Percentiles rank a stretch among this genome's conserved stretches.
These are phyloP conservation scores for Rhopalosiphum maidis DNA, from an alignment of 1,140 invertebrate species.

Conservation along the genomic window DNA sequence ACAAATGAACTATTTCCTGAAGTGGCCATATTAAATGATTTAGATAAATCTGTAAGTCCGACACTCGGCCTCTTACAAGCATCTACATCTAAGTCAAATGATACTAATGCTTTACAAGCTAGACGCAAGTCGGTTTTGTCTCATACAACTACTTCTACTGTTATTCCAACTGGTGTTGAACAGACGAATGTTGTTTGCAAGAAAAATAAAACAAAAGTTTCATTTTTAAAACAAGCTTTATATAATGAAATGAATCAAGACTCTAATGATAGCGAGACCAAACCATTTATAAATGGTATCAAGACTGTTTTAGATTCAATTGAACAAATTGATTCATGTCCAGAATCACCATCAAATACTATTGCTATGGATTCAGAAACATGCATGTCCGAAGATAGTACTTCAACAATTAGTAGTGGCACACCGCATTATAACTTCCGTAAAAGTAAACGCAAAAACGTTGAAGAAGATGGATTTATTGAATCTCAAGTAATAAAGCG, in stretches of 20 bases:
- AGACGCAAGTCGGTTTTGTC: constrained; percentile 49
- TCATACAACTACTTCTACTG: constrained; percentile 9
- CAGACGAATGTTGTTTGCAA: neutral
- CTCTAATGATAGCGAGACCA: constrained; percentile 23
- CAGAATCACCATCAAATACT: constrained; percentile 40
- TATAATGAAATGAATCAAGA: constrained; percentile 54
- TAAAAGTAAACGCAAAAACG: constrained; percentile 52
- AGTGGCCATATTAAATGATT: constrained; percentile 74
- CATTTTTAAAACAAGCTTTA: constrained; percentile 47
- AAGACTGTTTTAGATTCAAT: neutral
- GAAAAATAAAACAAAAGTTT: constrained; percentile 30
- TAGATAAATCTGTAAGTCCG: constrained; percentile 63
- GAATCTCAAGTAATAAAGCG: constrained; percentile 57
- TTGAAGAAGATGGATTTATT: constrained; percentile 53
- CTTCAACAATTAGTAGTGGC: constrained; percentile 52
- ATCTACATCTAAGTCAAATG: constrained; percentile 37
- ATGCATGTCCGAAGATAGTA: constrained; percentile 50
- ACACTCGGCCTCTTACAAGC: constrained; percentile 44
- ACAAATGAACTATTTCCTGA: constrained; percentile 79
- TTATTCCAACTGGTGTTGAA: neutral
- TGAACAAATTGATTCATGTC: constrained; percentile 32
- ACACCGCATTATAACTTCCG: constrained; percentile 54
- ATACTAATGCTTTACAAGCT: neutral
- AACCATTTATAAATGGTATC: constrained; percentile 20
- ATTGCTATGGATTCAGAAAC: constrained; percentile 37